These are phyloP conservation scores for Scaptomyza cyrtandrae DNA, from an alignment of 2,888 invertebrate genomes.

Conservation along the genomic window DNA sequence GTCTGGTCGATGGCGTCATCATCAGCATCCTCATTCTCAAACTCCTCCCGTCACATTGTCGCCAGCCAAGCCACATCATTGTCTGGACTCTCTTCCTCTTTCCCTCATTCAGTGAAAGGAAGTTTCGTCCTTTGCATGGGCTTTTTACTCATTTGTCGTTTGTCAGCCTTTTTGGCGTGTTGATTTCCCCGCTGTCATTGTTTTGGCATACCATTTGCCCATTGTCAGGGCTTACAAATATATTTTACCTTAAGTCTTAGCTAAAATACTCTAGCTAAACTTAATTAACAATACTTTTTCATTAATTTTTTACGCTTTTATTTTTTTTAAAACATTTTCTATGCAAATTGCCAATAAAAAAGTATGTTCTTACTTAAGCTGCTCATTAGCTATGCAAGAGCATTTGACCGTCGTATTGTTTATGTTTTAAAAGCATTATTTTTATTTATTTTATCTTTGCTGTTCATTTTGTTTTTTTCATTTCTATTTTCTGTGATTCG, in stretches of 20 bases:
- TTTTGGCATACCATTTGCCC: slow-evolving; percentile 49
- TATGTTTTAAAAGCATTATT: slow-evolving; percentile 12
- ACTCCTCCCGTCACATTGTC: slow-evolving; percentile 13
- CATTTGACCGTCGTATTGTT: slow-evolving; percentile 8
- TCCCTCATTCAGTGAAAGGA: neutral
- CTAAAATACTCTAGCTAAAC: slow-evolving; percentile 18
- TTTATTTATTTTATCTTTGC: slow-evolving; percentile 42
- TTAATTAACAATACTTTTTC: neutral
- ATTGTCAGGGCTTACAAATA: slow-evolving; percentile 27
- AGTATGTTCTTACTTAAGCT: neutral
- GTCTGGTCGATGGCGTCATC: slow-evolving; percentile 37
- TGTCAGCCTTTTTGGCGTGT: slow-evolving; percentile 73
- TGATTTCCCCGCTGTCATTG: slow-evolving; percentile 71
- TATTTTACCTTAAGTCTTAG: slow-evolving; percentile 14
- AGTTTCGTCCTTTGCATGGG: slow-evolving; percentile 29
- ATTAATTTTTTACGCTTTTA: neutral
- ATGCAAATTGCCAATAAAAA: neutral
- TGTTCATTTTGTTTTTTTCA: slow-evolving; percentile 18
- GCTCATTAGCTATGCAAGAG: slow-evolving; percentile 26
- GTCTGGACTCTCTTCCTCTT: slow-evolving; percentile 11
- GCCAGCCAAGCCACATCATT: slow-evolving; percentile 15
- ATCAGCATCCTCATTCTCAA: slow-evolving; percentile 25
- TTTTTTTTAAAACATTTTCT: neutral
- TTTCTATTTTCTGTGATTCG: slow-evolving; percentile 22
- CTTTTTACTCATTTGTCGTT: slow-evolving; percentile 69